These are phyloP conservation scores for Thera obeliscata DNA, from an alignment of 2,888 invertebrate species.

Conservation along the genomic window DNA sequence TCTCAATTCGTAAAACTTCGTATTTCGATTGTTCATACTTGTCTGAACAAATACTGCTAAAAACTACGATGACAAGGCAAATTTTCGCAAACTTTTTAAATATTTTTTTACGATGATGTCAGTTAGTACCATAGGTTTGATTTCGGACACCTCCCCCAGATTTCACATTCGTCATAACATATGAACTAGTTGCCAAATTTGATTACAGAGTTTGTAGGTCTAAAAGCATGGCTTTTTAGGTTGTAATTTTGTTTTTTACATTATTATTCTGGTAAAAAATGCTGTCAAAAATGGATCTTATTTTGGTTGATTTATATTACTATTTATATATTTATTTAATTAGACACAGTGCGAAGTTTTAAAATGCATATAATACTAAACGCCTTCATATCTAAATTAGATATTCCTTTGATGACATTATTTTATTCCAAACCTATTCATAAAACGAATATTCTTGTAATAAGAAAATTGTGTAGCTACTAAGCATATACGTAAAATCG, in stretches of 20 bases:
- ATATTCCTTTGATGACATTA: not conserved
- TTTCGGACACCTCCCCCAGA: too few relatives aligned
- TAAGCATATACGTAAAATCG: not conserved
- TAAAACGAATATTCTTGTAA: not conserved
- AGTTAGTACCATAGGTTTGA: too few relatives aligned
- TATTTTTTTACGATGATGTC: too few relatives aligned
- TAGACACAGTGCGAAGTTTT: not conserved
- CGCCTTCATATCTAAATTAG: not conserved
- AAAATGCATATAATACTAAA: constrained; percentile 40
- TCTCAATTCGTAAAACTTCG: not conserved
- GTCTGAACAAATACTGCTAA: too few relatives aligned
- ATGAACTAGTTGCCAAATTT: too few relatives aligned
- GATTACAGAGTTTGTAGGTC: not conserved
- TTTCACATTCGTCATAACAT: too few relatives aligned
- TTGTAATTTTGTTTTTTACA: constrained; percentile 6
- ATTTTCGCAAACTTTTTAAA: too few relatives aligned
- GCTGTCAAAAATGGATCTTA: constrained; percentile 3
- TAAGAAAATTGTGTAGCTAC: not conserved
- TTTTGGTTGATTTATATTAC: constrained; percentile 2
- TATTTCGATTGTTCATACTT: not conserved
- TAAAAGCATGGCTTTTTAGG: constrained; percentile 14
- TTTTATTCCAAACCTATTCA: not conserved
- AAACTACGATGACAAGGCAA: too few relatives aligned
- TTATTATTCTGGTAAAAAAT: not conserved
- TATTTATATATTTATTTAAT: not conserved